phyloP scores from a whole-genome alignment of 2,113 vertebrate species.

The Sisor rabdophorus region DNA sequence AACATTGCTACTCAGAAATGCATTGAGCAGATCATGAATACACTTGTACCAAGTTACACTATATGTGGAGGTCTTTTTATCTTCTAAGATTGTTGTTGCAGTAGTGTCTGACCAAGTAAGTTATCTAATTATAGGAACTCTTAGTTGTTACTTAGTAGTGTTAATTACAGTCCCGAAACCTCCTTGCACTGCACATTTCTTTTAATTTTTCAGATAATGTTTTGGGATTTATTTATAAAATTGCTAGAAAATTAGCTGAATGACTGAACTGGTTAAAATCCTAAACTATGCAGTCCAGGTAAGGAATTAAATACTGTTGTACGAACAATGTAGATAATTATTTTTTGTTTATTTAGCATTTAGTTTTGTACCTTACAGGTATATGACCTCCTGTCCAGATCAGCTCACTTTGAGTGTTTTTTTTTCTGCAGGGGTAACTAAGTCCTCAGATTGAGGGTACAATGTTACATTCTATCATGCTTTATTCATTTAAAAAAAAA shows the following conservation, averaged over 20 bases:
- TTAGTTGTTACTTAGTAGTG: conserved; percentile 26
- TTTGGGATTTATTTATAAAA: not conserved
- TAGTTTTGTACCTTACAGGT: conserved; percentile 76
- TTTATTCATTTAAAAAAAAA: conserved; percentile 33
- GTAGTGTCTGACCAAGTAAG: conserved; percentile 41
- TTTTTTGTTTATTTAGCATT: conserved; percentile 58
- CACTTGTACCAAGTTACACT: conserved; percentile 9
- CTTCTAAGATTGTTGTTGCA: conserved; percentile 11
- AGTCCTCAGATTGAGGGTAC: conserved; percentile 73
- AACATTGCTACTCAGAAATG: conserved; percentile 13
- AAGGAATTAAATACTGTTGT: conserved; percentile 29
- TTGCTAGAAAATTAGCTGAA: conserved; percentile 15
- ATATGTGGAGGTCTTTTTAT: not conserved
- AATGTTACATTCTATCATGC: conserved; percentile 50
- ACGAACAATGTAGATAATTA: conserved; percentile 29
- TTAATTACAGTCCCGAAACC: not conserved
- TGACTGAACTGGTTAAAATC: conserved; percentile 35
- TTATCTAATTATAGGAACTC: conserved; percentile 26
- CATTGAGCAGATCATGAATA: conserved; percentile 5
- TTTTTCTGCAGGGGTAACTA: conserved; percentile 55
- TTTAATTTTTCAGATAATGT: not conserved
- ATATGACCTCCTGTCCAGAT: conserved; percentile 57
- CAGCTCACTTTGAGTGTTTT: conserved; percentile 44
- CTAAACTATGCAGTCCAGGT: conserved; percentile 35
- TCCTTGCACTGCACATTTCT: conserved; percentile 6